These are phyloP conservation scores for Hystrix cristata DNA, from an alignment of 2,113 vertebrate genomes.

Conservation along the genomic window DNA sequence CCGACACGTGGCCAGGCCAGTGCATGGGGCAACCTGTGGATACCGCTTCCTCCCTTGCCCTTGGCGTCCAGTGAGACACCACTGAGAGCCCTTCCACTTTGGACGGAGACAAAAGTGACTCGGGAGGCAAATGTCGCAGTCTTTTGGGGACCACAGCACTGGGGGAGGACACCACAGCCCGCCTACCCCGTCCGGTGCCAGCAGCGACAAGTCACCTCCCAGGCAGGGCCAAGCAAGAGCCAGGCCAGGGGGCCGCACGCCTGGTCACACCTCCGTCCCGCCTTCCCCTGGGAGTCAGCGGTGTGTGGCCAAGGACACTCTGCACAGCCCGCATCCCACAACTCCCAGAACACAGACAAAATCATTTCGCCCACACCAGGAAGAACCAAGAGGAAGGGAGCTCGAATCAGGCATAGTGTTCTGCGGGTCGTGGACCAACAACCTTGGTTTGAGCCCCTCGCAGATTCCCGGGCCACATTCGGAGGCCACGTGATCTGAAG, in stretches of 20 bases:
- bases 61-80: not conserved
- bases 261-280: no score
- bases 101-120: not conserved
- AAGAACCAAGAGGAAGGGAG: not conserved
- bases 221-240: not conserved
- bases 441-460: constrained; percentile 70
- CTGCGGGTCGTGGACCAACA: constrained; percentile 80
- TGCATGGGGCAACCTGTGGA: not conserved
- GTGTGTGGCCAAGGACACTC: not conserved
- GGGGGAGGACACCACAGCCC: not conserved
- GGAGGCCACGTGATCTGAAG: not conserved
- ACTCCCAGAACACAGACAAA: constrained; percentile 71
- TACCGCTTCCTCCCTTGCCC: not conserved
- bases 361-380: constrained; percentile 78
- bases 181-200: not conserved
- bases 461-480: not conserved
- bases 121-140: not conserved
- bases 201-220: not conserved
- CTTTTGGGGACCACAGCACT: not conserved
- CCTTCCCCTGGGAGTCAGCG: not conserved
- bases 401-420: constrained; percentile 75
- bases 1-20: not conserved
- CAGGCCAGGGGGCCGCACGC: not conserved
- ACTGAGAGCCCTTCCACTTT: not conserved
- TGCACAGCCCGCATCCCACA: not conserved